Percentiles rank a stretch among this genome's conserved stretches.
These are phyloP conservation scores for Corythoichthys intestinalis DNA, from an alignment of 2,113 vertebrate genomes.

Conservation along the genomic window DNA sequence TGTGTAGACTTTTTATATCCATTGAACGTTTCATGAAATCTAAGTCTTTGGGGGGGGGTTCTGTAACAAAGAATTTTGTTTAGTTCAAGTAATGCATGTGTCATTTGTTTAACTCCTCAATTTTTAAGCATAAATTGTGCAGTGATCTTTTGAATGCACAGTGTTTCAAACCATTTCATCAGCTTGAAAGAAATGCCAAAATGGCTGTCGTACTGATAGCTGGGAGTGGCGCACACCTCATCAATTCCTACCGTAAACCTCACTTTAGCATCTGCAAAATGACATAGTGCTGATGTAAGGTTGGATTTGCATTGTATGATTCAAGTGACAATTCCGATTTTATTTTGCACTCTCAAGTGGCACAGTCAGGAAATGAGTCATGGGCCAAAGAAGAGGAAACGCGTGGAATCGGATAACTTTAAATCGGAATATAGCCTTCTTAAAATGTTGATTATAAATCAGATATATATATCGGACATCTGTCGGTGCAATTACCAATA, in stretches of 20 bases:
- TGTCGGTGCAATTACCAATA: background rate
- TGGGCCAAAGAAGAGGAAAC: too few relatives aligned
- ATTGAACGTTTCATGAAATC: background rate
- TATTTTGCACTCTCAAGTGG: background rate
- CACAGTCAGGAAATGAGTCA: background rate
- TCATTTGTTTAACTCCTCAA: background rate
- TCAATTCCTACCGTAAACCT: background rate
- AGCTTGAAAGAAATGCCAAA: background rate
- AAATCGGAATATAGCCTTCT: background rate
- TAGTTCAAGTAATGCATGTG: background rate
- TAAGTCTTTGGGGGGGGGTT: background rate
- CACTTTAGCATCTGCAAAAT: conserved; percentile 6
- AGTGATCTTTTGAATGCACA: background rate
- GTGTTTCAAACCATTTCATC: conserved; percentile 1
- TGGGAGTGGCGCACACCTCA: conserved; percentile 1
- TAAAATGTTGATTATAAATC: background rate
- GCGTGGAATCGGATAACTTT: background rate
- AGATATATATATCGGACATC: background rate
- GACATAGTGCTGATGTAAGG: conserved; percentile 3
- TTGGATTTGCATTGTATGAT: background rate
- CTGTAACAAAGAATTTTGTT: background rate
- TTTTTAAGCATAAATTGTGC: background rate
- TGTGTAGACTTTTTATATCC: background rate
- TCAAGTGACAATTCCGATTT: background rate
- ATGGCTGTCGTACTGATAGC: background rate